A percentile compares a stretch with the other conserved stretches of the same genome.
phyloP scores from a whole-genome alignment of 2,113 vertebrate species.

The Passer montanus region DNA sequence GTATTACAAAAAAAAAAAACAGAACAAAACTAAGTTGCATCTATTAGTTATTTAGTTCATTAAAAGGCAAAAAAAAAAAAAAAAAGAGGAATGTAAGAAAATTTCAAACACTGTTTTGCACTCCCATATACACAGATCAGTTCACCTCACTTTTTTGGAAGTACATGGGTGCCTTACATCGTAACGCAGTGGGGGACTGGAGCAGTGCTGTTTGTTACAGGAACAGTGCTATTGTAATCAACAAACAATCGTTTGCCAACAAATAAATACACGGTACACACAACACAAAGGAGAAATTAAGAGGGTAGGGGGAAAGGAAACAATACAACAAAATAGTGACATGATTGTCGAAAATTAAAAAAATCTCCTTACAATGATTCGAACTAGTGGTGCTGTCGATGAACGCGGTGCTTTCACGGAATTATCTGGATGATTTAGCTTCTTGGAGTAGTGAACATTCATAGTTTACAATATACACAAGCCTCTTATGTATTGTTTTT shows the following conservation, averaged over 20 bases:
- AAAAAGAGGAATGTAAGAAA: slow-evolving; percentile 88
- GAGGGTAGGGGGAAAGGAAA: slow-evolving; percentile 21
- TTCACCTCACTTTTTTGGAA: slow-evolving; percentile 79
- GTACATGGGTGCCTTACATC: slow-evolving; percentile 75
- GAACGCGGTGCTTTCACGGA: slow-evolving; percentile 58
- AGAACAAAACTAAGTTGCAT: slow-evolving; percentile 77
- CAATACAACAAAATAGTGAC: slow-evolving; percentile 80
- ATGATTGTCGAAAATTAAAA: slow-evolving; percentile 99
- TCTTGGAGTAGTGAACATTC: slow-evolving; percentile 74
- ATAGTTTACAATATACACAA: slow-evolving; percentile 84
- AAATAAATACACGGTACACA: slow-evolving; percentile 99
- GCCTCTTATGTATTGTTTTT: slow-evolving; percentile 71
- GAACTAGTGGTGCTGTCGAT: slow-evolving; percentile 87
- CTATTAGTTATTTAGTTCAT: slow-evolving; percentile 93
- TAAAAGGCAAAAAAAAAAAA: slow-evolving; percentile 93
- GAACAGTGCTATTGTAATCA: slow-evolving; percentile 97
- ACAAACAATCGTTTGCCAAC: slow-evolving; percentile 96
- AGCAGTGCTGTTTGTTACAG: slow-evolving; percentile 90
- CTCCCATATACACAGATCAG: slow-evolving; percentile 86
- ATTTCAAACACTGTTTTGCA: slow-evolving; percentile 92
- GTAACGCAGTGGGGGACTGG: slow-evolving; percentile 79
- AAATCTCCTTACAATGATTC: slow-evolving; percentile 86
- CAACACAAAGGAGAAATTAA: slow-evolving; percentile 82
- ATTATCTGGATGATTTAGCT: slow-evolving; percentile 72
- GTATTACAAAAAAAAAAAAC: slow-evolving; percentile 86